A percentile compares a stretch with the other conserved stretches of the same genome.
Evolutionary conservation across 2,797 vertebrate genomes (phyloP).

Genomic region (Hyperoplus lanceolatus): DNA sequence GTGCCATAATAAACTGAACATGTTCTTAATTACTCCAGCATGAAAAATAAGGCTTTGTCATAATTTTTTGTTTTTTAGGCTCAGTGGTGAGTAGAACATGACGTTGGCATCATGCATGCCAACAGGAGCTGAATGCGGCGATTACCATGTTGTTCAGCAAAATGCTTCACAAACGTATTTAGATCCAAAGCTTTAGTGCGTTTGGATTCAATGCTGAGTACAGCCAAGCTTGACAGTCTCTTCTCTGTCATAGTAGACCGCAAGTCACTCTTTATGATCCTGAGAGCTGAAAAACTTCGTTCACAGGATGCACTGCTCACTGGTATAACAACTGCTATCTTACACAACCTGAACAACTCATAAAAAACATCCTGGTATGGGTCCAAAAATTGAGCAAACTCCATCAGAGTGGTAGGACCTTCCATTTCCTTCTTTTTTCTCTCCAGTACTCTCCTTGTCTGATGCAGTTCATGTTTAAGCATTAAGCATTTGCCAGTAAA

Average conservation of each 20-base stretch:
- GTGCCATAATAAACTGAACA: too few relatives aligned
- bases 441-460: background rate
- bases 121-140: background rate
- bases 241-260: background rate
- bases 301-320: background rate
- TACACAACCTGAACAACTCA: background rate
- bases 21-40: too few relatives aligned
- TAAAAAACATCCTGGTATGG: background rate
- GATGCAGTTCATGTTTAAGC: background rate
- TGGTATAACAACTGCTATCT: background rate
- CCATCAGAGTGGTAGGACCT: too few relatives aligned
- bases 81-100: background rate
- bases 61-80: background rate
- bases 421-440: background rate
- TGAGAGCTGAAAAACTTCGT: background rate
- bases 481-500: too few relatives aligned
- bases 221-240: background rate
- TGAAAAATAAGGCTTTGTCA: too few relatives aligned
- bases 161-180: background rate
- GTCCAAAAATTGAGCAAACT: background rate
- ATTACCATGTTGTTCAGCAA: constrained; percentile 1
- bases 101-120: background rate
- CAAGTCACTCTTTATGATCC: background rate
- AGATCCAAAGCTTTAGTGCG: background rate
- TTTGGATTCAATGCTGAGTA: constrained; percentile 7